These are phyloP conservation scores for Tanypteryx hageni DNA, from an alignment of 2,888 invertebrate species.

Conservation along the genomic window DNA sequence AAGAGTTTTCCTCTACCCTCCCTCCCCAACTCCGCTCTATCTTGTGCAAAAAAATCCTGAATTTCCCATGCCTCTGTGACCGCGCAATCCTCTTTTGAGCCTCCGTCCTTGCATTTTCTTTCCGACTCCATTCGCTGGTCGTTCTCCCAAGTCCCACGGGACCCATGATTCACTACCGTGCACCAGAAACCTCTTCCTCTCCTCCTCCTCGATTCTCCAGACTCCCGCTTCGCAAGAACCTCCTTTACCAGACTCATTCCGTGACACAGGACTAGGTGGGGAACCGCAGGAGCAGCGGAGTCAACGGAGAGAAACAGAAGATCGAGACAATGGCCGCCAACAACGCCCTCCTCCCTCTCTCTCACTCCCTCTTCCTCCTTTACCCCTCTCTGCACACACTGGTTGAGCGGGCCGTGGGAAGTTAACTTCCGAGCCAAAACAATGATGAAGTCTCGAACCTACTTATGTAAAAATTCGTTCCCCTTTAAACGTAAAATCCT, in stretches of 20 bases:
- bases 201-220: background rate
- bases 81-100: constrained; percentile 19
- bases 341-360: background rate
- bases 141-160: constrained; percentile 15
- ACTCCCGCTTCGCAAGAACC: constrained; percentile 28
- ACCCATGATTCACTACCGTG: constrained; percentile 40
- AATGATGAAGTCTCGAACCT: background rate
- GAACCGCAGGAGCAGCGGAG: constrained; percentile 38
- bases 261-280: constrained; percentile 51
- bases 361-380: background rate
- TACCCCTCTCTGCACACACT: background rate
- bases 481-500: background rate
- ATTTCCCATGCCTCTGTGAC: background rate
- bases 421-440: background rate
- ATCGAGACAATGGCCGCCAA: constrained; percentile 26
- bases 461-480: background rate
- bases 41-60: background rate
- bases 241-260: constrained; percentile 35
- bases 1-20: background rate
- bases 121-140: background rate
- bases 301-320: constrained; percentile 44
- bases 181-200: background rate
- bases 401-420: background rate
- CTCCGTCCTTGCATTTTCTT: background rate
- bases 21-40: background rate